Percentiles rank a stretch among this genome's conserved stretches.
Evolutionary conservation across 1,140 invertebrate species (phyloP).

Genomic region (Aplysia californica): DNA sequence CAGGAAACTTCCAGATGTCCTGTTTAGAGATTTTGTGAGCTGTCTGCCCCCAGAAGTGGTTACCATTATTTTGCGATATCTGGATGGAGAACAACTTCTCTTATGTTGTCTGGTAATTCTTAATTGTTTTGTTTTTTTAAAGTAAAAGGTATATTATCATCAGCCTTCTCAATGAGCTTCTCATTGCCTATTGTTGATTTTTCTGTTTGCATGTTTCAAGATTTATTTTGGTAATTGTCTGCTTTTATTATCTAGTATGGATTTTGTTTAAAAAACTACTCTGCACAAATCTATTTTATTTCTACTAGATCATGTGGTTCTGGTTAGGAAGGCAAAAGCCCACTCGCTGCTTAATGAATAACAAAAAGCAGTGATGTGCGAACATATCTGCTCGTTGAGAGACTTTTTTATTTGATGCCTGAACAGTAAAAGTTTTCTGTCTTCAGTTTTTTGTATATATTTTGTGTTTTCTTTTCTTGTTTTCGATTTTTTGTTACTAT

Average conservation of each 20-base stretch:
- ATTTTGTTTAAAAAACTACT: not conserved
- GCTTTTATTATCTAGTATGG: not conserved
- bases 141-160: not conserved
- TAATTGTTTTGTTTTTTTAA: not conserved
- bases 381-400: not conserved
- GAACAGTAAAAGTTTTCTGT: not conserved
- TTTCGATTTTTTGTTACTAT: not conserved
- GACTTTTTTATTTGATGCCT: not conserved
- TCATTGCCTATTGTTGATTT: not conserved
- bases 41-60: slow-evolving; percentile 4
- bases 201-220: not conserved
- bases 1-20: slow-evolving; percentile 12
- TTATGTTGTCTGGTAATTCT: slow-evolving; percentile 4
- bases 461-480: not conserved
- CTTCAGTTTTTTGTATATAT: not conserved
- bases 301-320: not conserved
- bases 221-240: not conserved
- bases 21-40: slow-evolving; percentile 17
- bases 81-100: slow-evolving; percentile 8
- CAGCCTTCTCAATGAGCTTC: not conserved
- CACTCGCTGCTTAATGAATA: not conserved
- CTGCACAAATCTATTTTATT: not conserved
- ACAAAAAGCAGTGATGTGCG: not conserved
- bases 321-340: not conserved
- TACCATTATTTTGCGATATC: slow-evolving; percentile 3